These are phyloP conservation scores for Fissipunctia ypsillon DNA, from an alignment of 2,888 invertebrate genomes.

Conservation along the genomic window DNA sequence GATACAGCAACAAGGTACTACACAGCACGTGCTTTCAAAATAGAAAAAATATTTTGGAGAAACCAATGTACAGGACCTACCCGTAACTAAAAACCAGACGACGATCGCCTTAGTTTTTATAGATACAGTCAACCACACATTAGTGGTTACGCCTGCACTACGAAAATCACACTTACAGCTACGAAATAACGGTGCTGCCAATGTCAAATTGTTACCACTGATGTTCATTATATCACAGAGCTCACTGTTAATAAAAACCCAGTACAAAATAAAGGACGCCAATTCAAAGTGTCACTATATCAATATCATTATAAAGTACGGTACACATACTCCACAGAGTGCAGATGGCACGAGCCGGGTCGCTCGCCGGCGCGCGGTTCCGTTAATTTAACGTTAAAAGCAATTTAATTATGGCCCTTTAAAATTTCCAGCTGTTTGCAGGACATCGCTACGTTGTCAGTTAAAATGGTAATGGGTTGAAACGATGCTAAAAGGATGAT, in stretches of 20 bases:
- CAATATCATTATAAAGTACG: not conserved
- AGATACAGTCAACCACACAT: not conserved
- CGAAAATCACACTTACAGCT: not conserved
- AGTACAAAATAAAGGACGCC: not conserved
- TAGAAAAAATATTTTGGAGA: not conserved
- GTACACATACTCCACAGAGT: not conserved
- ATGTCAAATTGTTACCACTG: not conserved
- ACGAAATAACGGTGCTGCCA: not conserved
- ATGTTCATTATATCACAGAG: not conserved
- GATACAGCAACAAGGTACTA: not conserved
- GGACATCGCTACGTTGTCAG: slow-evolving; percentile 13
- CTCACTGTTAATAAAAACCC: not conserved
- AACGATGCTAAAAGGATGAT: not conserved
- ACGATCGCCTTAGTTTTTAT: not conserved
- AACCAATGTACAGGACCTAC: not conserved
- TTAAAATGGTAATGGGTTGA: slow-evolving; percentile 25
- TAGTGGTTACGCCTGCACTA: not conserved
- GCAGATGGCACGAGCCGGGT: slow-evolving; percentile 8
- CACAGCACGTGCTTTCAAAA: not conserved
- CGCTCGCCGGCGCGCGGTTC: not conserved
- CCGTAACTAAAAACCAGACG: not conserved
- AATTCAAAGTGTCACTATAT: not conserved
- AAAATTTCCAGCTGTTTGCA: slow-evolving; percentile 28
- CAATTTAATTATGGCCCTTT: slow-evolving; percentile 34
- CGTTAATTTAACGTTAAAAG: slow-evolving; percentile 23